Evolutionary conservation across 1,140 invertebrate genomes (phyloP), one percentile per base, ranked within the genome.

Genomic region (Ladona fulva): DNA sequence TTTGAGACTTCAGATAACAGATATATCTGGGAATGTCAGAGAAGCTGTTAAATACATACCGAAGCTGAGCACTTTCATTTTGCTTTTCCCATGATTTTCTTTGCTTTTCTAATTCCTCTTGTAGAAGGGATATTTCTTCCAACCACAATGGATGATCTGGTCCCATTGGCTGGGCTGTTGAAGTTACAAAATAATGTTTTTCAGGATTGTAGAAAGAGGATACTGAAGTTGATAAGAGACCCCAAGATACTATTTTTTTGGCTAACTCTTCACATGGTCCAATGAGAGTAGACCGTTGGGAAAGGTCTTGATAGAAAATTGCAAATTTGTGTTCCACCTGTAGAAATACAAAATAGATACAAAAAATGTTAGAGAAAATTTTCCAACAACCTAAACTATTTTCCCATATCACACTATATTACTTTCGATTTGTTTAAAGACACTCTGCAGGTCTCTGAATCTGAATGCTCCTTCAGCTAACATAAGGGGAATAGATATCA

Each of bases 291-390:
- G 29, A 37, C 8, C 14, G 3, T 80, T 85, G 83, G 75, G 88
- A 79, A 0, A 89, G 80, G 75, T 88, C 87, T 86, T 85, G 87
- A 8, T 88, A 81, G 74, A 86, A 88, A 0, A 87, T 81, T 0
- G 81, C 83, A 75, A 88, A 87, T 24, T 86, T 87, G 78, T 87
- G 86, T 79, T 88, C 87, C 5, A 86, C 80, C 84, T 86, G 79
- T n/a, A 80, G 8, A 37, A 37, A 37, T 37, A 37, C 1, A 37
- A 37, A 37, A 37, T n/a, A n/a, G n/a, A n/a, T n/a, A n/a, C n/a
- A n/a, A n/a, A n/a, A n/a, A n/a, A n/a, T n/a, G n/a, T n/a, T n/a
- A n/a, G n/a, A n/a, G n/a, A n/a, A n/a, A n/a, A n/a, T n/a, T n/a
- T n/a, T n/a, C n/a, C n/a, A n/a, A n/a, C n/a, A n/a, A n/a, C n/a